Evolutionary conservation across 1,140 invertebrate species (phyloP).

Genomic region (Fopius arisanus): DNA sequence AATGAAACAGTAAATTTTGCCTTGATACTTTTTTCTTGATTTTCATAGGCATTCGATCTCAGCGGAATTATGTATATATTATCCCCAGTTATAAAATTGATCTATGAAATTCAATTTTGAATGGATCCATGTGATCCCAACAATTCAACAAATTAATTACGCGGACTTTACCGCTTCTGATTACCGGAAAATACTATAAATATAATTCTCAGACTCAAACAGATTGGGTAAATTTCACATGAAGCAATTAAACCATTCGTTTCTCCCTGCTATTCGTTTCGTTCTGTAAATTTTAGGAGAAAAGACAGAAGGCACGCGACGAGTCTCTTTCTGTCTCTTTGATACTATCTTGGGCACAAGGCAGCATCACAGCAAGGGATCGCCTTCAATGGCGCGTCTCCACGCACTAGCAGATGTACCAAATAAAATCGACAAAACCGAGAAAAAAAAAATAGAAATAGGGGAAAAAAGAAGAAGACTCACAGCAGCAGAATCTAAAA

Average conservation of each 20-base stretch:
- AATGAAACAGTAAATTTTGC: neutral
- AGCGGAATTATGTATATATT: too few species aligned
- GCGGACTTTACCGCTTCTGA: neutral
- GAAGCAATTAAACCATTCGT: neutral
- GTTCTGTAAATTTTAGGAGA: neutral
- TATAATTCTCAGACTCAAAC: neutral
- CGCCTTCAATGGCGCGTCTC: neutral
- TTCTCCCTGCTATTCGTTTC: neutral
- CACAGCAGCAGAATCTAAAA: neutral
- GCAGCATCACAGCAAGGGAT: neutral
- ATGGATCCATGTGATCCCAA: too few species aligned
- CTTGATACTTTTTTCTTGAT: neutral
- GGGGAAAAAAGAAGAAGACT: too few species aligned
- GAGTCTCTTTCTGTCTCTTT: slow-evolving; percentile 6
- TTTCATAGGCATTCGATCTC: neutral
- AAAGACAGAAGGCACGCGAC: slow-evolving; percentile 1
- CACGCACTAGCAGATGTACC: neutral
- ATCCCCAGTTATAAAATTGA: too few species aligned
- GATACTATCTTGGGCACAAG: neutral
- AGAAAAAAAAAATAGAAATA: neutral
- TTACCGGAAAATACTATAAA: neutral
- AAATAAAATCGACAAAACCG: neutral
- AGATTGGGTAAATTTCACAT: neutral
- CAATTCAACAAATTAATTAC: too few species aligned
- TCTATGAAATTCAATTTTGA: too few species aligned